phyloP scores from a whole-genome alignment of 2,888 invertebrate genomes.

The Pheosia tremula region DNA sequence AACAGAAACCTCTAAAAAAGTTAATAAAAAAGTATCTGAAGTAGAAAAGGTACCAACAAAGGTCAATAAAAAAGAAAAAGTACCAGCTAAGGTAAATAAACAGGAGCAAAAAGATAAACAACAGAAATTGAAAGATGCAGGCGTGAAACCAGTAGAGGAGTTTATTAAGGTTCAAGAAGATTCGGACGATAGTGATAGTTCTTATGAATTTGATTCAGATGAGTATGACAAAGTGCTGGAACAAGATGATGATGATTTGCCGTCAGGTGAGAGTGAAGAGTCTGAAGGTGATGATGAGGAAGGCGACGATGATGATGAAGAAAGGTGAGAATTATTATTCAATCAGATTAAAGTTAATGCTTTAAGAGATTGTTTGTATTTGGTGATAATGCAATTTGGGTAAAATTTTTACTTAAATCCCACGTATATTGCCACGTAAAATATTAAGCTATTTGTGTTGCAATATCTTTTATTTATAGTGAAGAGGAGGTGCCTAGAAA shows the following conservation, averaged over 20 bases:
- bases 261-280: conserved; percentile 32
- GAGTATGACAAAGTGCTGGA: conserved; percentile 65
- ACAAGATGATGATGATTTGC: conserved; percentile 48
- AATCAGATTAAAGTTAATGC: no score
- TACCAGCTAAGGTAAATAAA: conserved; percentile 32
- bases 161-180: conserved; percentile 57
- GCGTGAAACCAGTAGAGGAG: conserved; percentile 56
- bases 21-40: conserved; percentile 19
- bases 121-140: conserved; percentile 53
- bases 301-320: conserved; percentile 27
- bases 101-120: conserved; percentile 54
- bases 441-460: no score
- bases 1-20: conserved; percentile 23
- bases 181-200: conserved; percentile 59
- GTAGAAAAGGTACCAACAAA: conserved; percentile 18
- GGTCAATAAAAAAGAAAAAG: conserved; percentile 22
- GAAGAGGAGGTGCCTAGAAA: conserved; percentile 32
- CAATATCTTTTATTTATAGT: conserved; percentile 27
- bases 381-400: no score
- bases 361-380: no score
- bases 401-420: no score
- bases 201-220: conserved; percentile 69
- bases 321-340: conserved; percentile 31
- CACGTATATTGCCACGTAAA: no score
- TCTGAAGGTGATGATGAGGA: conserved; percentile 32